Base-by-base conservation (phyloP, 2,888 invertebrate genomes). In the Thymelicus acteon region DNA sequence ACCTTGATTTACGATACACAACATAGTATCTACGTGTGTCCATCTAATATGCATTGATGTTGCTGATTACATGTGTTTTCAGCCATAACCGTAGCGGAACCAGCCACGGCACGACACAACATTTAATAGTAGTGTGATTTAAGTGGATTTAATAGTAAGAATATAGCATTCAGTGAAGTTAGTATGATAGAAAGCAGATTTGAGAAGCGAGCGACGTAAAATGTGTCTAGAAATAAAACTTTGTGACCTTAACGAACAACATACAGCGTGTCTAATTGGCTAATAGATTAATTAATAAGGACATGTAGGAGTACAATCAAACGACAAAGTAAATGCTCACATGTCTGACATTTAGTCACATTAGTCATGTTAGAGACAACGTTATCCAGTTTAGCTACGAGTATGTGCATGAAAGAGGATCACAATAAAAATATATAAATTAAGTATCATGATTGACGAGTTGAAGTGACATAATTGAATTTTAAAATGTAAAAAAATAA, bases 261-360 rank as follows among this genome's bases (percentile, higher is more conserved):
- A 62, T 68, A 31, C 47, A 31, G 47, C 31, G 62, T 62, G 61
- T 68, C 68, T 62, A 62, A 68, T 68, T 13, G 47, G 37, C 68
- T 62, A 68, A 68, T 68, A 62, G 62, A 62, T 62, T 62, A 68
- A 68, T 68, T 68, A 68, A 68, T 68, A 62, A 68, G 68, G 68
- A 68, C 68, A 47, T 62, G 31, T 60, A 57, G 15, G 62, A 47
- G 68, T 48, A 62, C 47, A 39, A 62, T 57, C 40, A 68, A 40
- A 61, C 52, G 24, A 60, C 65, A 57, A 31, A 39, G 58, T 58
- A 58, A 54, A 24, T 54, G 54, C 54, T 54, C 54, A 24, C 54
- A 54, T 54, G 54, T 24, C 54, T 24, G 54, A 54, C 54, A 54
- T 54, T 54, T 54, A 54, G 54, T 19, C 49, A 54, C n/a, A 54